Percentiles rank a stretch among this genome's conserved stretches.
Conservation (phyloP, 2,888 invertebrate genomes). For the Cylindroiulus punctatus region DNA sequence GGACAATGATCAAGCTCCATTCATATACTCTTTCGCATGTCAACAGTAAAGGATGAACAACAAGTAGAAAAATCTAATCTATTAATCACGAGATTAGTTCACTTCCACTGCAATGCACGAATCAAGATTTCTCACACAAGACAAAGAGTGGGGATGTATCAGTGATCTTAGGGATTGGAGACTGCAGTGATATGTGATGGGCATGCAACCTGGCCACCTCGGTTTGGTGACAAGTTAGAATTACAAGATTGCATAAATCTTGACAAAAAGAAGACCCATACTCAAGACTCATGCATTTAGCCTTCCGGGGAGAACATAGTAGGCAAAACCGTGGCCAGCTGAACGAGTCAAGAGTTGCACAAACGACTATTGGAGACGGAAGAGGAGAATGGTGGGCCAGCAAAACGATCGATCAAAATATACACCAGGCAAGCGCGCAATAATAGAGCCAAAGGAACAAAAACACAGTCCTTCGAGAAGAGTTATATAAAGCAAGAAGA, state of each 20-base stretch:
- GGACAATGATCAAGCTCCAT: too few species aligned
- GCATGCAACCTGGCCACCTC: neutral
- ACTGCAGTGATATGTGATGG: too few species aligned
- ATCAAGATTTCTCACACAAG: neutral
- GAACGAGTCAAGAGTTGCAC: constrained; percentile 17
- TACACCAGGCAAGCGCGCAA: constrained; percentile 24
- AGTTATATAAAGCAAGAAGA: neutral
- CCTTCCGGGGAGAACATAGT: neutral
- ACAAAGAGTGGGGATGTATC: neutral
- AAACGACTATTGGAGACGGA: neutral
- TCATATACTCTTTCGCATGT: too few species aligned
- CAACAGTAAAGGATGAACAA: too few species aligned
- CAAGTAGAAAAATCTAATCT: neutral
- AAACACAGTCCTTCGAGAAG: constrained; percentile 15
- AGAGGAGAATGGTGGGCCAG: constrained; percentile 22
- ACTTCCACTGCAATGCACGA: neutral
- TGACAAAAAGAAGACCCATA: neutral
- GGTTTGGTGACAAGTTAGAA: neutral
- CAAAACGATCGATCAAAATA: constrained; percentile 38
- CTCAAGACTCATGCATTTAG: too few species aligned
- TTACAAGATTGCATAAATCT: neutral
- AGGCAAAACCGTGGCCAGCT: neutral
- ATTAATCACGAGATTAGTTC: neutral
- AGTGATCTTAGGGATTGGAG: neutral
- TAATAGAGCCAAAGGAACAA: constrained; percentile 23